Percentiles rank a stretch among this genome's conserved stretches.
Conservation (phyloP, 2,888 invertebrate genomes). For the Dasysyrphus albostriatus region DNA sequence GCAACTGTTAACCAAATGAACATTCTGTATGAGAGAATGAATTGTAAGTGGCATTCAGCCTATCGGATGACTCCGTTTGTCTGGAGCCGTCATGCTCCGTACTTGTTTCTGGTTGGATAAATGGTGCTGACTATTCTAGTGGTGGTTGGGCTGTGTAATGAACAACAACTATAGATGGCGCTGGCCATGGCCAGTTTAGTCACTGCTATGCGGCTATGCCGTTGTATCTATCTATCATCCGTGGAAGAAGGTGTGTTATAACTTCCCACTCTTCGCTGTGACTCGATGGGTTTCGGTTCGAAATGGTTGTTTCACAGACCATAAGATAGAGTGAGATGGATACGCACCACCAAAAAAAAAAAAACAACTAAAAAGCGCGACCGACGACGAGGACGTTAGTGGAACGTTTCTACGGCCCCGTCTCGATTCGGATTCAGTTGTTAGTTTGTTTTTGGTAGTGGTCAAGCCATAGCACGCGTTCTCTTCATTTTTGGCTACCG, state of each 20-base stretch:
- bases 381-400: conserved; percentile 61
- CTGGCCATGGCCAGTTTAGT: conserved; percentile 52
- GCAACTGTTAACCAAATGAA: conserved; percentile 74
- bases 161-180: conserved; percentile 57
- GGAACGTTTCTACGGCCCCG: conserved; percentile 71
- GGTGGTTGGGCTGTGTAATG: not conserved
- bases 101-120: conserved; percentile 65
- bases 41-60: conserved; percentile 49
- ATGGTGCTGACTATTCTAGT: conserved; percentile 25
- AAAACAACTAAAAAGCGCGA: conserved; percentile 64
- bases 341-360: conserved; percentile 6
- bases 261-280: conserved; percentile 63
- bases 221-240: conserved; percentile 63
- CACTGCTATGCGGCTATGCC: conserved; percentile 7
- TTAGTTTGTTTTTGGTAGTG: conserved; percentile 75
- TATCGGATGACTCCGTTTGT: conserved; percentile 66
- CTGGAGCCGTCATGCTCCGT: conserved; percentile 65
- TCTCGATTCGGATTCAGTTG: conserved; percentile 74
- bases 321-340: conserved; percentile 63
- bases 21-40: conserved; percentile 46
- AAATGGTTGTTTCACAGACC: conserved; percentile 72
- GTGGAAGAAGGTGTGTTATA: conserved; percentile 68
- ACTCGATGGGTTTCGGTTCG: conserved; percentile 71
- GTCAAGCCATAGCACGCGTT: conserved; percentile 73
- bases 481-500: conserved; percentile 45